Base-by-base conservation (phyloP, 92 coral and sea anemone species). In the Pocillopora grandis region DNA sequence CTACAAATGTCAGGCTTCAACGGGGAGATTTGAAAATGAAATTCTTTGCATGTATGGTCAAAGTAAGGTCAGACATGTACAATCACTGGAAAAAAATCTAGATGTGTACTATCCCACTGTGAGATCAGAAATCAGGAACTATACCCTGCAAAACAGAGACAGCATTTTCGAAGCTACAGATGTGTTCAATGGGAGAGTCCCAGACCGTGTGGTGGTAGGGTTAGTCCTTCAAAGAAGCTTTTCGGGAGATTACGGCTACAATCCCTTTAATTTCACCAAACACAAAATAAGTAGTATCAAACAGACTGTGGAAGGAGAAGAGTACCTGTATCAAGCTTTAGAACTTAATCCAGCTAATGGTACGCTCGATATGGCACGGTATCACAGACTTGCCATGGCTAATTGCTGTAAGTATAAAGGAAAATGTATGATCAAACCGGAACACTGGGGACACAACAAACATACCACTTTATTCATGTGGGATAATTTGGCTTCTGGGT, bases 261-360 rank as follows among this genome's bases (percentile, higher is more conserved):
- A 77, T 23, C 82, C 82, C 3, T 78, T 78, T 1, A 35, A 66
- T 15, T 78, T 78, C 10, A 15, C 33, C 14, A 78, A 78, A 15
- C 13, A 14, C 3, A 59, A 18, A 35, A 1, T 78, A 2, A 61
- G 3, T 4, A 1, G 15, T 10, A 20, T 35, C 11, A 78, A 62
- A 12, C 49, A 42, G 35, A 10, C 2, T 0, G 60, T 62, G 9
- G 36, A 62, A 9, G 67, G 71, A 33, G 82, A 78, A 62, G 74
- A 70, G 13, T 35, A 70, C 3, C 74, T 55, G 3, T 27, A 14
- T 35, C 52, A 70, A 70, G 16, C 55, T 1, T 2, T 70, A 9
- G 74, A 27, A 9, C 52, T 70, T 19, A 31, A 5, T 10, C 18
- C 10, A 2, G 4, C 2, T 12, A 27, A 70, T 18, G 18, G 36